A percentile compares a stretch with the other conserved stretches of the same genome.
Conservation (phyloP, 2,888 invertebrate genomes). For the Tachina grossa region DNA sequence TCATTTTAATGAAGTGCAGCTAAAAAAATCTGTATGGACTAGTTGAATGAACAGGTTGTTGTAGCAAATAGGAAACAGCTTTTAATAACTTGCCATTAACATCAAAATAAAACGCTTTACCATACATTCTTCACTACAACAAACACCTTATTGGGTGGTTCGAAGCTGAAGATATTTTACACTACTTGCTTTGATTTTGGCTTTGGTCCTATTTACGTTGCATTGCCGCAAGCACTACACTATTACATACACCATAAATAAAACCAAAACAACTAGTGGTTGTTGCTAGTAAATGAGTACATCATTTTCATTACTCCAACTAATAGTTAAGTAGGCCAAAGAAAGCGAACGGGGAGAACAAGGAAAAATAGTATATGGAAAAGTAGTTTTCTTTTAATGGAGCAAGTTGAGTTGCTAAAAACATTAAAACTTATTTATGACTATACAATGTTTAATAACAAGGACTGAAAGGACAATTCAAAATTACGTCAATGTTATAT, state of each 20-base stretch:
- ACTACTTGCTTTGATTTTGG: slow-evolving; percentile 26
- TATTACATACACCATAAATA: not conserved
- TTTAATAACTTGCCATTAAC: slow-evolving; percentile 47
- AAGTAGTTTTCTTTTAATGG: not conserved
- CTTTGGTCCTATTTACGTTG: not conserved
- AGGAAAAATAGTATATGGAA: not conserved
- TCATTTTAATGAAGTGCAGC: slow-evolving; percentile 45
- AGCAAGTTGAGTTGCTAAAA: not conserved
- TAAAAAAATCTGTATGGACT: slow-evolving; percentile 1
- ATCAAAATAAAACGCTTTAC: slow-evolving; percentile 20
- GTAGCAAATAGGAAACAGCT: slow-evolving; percentile 24
- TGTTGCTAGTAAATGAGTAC: not conserved
- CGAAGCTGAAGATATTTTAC: slow-evolving; percentile 2
- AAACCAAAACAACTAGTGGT: not conserved
- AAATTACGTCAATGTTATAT: slow-evolving; percentile 41
- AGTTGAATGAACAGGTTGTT: slow-evolving; percentile 26
- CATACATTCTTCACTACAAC: not conserved
- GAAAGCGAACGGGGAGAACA: not conserved
- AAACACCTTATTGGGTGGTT: not conserved
- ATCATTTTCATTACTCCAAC: slow-evolving; percentile 37
- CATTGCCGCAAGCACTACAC: not conserved
- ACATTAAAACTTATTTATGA: slow-evolving; percentile 36
- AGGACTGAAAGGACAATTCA: slow-evolving; percentile 11
- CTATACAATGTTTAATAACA: slow-evolving; percentile 14
- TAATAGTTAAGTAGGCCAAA: slow-evolving; percentile 46